phyloP scores from a whole-genome alignment of 30 jellyfish, hydroid and myxozoan genomes.

The Euphysa ruthae region DNA sequence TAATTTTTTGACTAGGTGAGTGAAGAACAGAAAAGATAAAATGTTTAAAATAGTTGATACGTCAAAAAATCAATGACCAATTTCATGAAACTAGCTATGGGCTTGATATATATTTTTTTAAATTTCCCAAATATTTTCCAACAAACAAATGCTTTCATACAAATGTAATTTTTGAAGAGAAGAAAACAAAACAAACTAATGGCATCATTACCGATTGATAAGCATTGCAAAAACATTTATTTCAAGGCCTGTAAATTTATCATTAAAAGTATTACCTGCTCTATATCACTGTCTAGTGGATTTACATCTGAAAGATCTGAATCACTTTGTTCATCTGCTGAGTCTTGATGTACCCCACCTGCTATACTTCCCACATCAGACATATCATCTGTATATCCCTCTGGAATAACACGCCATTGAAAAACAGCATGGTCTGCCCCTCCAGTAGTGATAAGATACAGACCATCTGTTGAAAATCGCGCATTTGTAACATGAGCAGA shows the following conservation, averaged over 20 bases:
- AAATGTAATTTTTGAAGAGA: too few relatives aligned
- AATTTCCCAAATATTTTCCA: too few relatives aligned
- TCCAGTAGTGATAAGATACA: conserved; percentile 67
- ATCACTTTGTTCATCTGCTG: conserved; percentile 87
- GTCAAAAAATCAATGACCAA: too few relatives aligned
- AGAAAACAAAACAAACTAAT: too few relatives aligned
- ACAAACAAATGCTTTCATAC: too few relatives aligned
- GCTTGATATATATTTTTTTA: too few relatives aligned
- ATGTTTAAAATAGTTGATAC: too few relatives aligned
- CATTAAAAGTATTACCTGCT: conserved; percentile 39
- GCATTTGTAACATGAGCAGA: conserved; percentile 95
- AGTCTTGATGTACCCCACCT: conserved; percentile 50
- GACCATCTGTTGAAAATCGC: conserved; percentile 70
- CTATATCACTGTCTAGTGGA: conserved; percentile 87
- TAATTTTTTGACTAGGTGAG: too few relatives aligned
- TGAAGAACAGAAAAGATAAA: too few relatives aligned
- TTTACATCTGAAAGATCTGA: conserved; percentile 91
- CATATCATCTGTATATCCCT: conserved; percentile 48
- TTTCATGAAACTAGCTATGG: too few relatives aligned
- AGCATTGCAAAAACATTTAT: not conserved
- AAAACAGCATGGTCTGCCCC: conserved; percentile 93
- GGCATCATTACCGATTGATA: too few relatives aligned
- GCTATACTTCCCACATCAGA: conserved; percentile 53
- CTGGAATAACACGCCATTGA: conserved; percentile 92
- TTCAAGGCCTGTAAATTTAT: not conserved